Percentiles rank a stretch among this genome's conserved stretches.
Conservation (phyloP, 2,888 invertebrate genomes). For the Drosophila merina region DNA sequence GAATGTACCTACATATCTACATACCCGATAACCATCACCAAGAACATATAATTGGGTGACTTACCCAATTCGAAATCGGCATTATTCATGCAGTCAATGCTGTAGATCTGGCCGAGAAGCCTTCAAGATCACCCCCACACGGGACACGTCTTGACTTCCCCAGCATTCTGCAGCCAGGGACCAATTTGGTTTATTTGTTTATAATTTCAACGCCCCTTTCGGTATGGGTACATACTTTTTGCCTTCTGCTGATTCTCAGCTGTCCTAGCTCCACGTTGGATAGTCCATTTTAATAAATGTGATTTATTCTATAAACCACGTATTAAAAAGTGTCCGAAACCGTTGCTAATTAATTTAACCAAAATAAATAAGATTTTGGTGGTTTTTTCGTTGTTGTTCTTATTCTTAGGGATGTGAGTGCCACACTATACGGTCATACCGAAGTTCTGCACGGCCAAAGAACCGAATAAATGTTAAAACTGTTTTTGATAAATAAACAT, state of each 20-base stretch:
- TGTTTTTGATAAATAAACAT: background rate
- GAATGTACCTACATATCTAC: background rate
- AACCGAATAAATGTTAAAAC: background rate
- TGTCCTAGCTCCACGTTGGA: background rate
- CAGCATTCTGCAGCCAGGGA: slow-evolving; percentile 20
- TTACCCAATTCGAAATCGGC: slow-evolving; percentile 17
- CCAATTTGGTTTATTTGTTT: slow-evolving; percentile 25
- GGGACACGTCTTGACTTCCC: slow-evolving; percentile 19
- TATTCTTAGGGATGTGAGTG: slow-evolving; percentile 26
- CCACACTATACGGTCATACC: slow-evolving; percentile 3
- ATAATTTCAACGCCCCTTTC: slow-evolving; percentile 33
- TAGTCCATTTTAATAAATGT: background rate
- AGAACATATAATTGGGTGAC: slow-evolving; percentile 4
- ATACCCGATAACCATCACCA: slow-evolving; percentile 20
- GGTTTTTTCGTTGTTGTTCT: slow-evolving; percentile 41
- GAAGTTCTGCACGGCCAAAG: background rate
- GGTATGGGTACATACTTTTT: slow-evolving; percentile 37
- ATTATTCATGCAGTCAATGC: background rate
- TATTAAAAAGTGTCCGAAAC: background rate
- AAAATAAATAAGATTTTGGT: slow-evolving; percentile 22
- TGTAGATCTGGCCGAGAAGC: background rate
- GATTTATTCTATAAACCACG: background rate
- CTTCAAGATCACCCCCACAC: slow-evolving; percentile 9
- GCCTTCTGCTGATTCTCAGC: slow-evolving; percentile 10
- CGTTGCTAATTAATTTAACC: background rate